phyloP scores from a whole-genome alignment of 2,888 invertebrate genomes.

The Zootermopsis nevadensis region DNA sequence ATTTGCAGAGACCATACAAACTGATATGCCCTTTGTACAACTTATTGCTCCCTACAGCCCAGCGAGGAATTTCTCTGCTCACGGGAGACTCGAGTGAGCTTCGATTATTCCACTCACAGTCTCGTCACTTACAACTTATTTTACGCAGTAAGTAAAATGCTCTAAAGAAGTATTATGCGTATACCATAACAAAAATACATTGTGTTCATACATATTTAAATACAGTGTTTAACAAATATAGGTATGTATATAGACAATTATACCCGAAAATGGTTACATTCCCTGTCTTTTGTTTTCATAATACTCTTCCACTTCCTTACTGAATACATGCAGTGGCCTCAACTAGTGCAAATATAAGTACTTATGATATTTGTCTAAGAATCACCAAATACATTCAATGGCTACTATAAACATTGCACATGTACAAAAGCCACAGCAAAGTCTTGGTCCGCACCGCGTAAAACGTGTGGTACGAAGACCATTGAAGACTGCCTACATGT shows the following conservation, averaged over 20 bases:
- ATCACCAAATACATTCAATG: not conserved
- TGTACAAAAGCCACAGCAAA: not conserved
- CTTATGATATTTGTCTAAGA: not conserved
- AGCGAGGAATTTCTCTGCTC: constrained; percentile 26
- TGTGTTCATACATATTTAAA: not conserved
- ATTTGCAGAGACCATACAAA: not conserved
- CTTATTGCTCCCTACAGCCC: constrained; percentile 40
- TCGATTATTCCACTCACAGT: not conserved
- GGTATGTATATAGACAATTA: not conserved
- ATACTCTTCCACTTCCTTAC: not conserved
- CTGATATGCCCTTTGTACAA: constrained; percentile 37
- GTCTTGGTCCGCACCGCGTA: constrained; percentile 2
- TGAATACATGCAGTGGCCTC: constrained; percentile 16
- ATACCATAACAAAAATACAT: not conserved
- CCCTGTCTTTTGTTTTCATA: not conserved
- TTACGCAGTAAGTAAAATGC: not conserved
- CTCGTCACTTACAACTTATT: not conserved
- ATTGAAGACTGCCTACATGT: not conserved
- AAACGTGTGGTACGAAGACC: not conserved
- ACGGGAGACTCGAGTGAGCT: constrained; percentile 27
- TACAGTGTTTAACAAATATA: not conserved
- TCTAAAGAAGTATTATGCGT: not conserved
- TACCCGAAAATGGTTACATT: not conserved
- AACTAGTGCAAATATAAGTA: not conserved
- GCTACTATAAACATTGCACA: not conserved